Evolutionary conservation across 2,888 invertebrate genomes (phyloP), one percentile per base, ranked within the genome.

Genomic region (Alsophila aescularia): DNA sequence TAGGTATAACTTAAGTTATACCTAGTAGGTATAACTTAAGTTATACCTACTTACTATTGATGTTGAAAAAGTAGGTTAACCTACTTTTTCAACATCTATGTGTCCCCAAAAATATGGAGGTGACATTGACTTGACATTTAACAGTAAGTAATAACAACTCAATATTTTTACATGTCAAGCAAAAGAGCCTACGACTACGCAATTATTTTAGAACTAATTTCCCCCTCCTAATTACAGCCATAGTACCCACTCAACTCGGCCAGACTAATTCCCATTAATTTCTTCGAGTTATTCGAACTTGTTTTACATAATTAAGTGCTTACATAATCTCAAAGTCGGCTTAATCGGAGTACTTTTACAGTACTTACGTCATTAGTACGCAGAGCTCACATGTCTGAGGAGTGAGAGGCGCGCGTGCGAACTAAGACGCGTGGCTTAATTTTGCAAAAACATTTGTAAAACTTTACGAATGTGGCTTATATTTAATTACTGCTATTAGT

Each of bases 361-460:
- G 53, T 58, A 59, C 58, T 53, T 57, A 51, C 32, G 51, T 55
- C 52, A 53, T 58, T 62, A 62, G 58, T 53, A 53, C 42, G 53
- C 53, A 34, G 36, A 16, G 34, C n/a, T 56, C 52, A 41, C 41
- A 45, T 39, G 56, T 45, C 36, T 56, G 14, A 39, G 39, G 39
- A 35, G 37, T 29, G 39, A 47, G 35, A 8, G 43, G n/a, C 31
- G 21, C 34, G 41, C 44, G 45, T 42, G 52, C 12, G 9, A 44
- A 41, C 27, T 44, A 40, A 51, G 29, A 21, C 14, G 39, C 27
- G 13, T 7, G 37, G 53, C 47, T 58, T 52, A 60, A 60, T 58
- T 49, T 43, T 40, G 52, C 57, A 59, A 58, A 53, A 60, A 60
- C 63, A 64, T 64, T 64, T 61, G 47, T 55, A 55, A 58, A 62